Conservation (phyloP, 2,113 vertebrate genomes). For the Dissostichus mawsoni region DNA sequence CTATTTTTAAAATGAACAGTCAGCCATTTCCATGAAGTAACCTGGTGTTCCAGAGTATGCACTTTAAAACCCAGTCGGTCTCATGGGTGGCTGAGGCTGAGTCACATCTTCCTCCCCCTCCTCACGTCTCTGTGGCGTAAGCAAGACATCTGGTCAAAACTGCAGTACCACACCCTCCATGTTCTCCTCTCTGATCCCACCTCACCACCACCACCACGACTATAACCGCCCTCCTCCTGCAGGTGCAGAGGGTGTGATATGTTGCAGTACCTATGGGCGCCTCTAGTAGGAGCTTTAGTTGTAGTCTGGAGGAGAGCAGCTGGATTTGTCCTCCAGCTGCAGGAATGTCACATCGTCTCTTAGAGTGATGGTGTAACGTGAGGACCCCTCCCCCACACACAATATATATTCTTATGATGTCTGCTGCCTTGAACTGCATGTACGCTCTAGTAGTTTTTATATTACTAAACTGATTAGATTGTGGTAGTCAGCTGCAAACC, state of each 20-base stretch:
- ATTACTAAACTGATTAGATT: background rate
- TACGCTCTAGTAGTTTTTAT: background rate
- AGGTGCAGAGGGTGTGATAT: background rate
- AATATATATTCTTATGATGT: conserved; percentile 3
- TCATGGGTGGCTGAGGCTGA: conserved; percentile 33
- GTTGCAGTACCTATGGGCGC: conserved; percentile 39
- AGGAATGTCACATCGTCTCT: conserved; percentile 39
- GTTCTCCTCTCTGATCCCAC: conserved; percentile 14
- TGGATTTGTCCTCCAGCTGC: conserved; percentile 60
- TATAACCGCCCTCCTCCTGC: background rate
- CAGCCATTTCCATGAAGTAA: conserved; percentile 40
- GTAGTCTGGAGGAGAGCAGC: conserved; percentile 29
- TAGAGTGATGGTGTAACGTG: conserved; percentile 37
- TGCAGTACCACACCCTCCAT: conserved; percentile 42
- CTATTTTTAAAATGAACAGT: conserved; percentile 34
- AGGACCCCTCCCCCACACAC: conserved; percentile 15
- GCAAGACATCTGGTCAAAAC: conserved; percentile 27
- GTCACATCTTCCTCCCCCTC: conserved; percentile 28
- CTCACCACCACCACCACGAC: conserved; percentile 7
- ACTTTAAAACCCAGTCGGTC: too few relatives aligned
- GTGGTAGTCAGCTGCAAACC: background rate
- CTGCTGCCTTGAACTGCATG: background rate
- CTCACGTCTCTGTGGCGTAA: background rate
- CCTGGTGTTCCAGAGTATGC: background rate
- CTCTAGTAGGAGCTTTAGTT: conserved; percentile 43